These are phyloP conservation scores for Plecotus auritus DNA, from an alignment of 2,113 vertebrate species.

Conservation along the genomic window DNA sequence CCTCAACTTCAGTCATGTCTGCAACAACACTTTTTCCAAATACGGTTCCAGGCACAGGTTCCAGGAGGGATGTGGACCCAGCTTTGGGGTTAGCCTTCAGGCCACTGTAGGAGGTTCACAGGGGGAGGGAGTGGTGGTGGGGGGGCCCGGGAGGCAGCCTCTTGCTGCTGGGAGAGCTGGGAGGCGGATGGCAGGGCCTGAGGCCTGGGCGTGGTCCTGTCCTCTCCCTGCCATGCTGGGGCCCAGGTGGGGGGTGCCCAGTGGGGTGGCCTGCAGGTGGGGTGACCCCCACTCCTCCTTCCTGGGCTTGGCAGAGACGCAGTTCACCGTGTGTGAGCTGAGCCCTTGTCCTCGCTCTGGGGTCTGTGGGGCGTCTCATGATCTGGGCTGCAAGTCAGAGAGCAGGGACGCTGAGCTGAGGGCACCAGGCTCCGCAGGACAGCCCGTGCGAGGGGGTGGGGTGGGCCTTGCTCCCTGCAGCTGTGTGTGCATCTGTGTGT, in stretches of 20 bases:
- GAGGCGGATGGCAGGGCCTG: fast-evolving
- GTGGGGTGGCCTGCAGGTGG: background rate
- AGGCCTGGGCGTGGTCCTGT: background rate
- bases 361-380: background rate
- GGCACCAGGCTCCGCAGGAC: fast-evolving
- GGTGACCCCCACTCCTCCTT: too few relatives aligned
- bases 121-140: background rate
- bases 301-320: background rate
- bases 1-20: background rate
- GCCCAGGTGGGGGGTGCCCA: too few relatives aligned
- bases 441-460: fast-evolving
- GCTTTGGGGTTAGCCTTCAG: background rate
- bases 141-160: background rate
- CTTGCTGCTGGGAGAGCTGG: background rate
- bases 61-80: background rate
- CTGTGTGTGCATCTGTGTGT: background rate
- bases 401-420: too few relatives aligned
- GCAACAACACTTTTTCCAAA: background rate
- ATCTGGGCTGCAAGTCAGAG: background rate
- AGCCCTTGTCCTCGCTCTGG: fast-evolving
- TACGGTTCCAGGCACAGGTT: background rate
- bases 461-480: background rate
- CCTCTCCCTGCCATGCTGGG: background rate
- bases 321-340: fast-evolving
- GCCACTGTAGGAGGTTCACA: too few relatives aligned